Percentiles rank a stretch among this genome's conserved stretches.
phyloP scores from a whole-genome alignment of 1,140 invertebrate species.

The Mycetomoellerius zeteki region DNA sequence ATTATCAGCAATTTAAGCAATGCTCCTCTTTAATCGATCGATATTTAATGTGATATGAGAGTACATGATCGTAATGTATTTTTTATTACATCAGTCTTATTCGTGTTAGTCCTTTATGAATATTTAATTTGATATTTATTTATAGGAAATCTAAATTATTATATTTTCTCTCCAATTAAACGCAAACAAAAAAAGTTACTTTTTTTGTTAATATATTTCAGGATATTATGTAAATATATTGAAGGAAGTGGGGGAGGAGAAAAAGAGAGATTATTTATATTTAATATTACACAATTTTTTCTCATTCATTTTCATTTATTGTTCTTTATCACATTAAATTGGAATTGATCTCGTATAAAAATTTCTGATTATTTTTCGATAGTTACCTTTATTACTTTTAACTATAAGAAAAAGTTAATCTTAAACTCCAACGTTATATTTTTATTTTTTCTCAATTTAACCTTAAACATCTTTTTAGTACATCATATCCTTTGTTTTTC shows the following conservation, averaged over 20 bases:
- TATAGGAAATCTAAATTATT: not conserved
- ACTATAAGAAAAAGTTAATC: not conserved
- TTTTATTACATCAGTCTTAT: not conserved
- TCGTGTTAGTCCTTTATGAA: not conserved
- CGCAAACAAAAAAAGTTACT: not conserved
- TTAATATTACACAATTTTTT: not conserved
- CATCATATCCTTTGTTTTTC: no score
- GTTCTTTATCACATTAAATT: not conserved
- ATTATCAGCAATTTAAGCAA: slow-evolving; percentile 32
- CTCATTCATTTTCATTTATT: not conserved
- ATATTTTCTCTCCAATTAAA: not conserved
- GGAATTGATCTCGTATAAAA: not conserved
- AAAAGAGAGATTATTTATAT: not conserved
- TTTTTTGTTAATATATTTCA: not conserved
- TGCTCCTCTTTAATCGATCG: not conserved
- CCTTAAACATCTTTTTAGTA: no score
- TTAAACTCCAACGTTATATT: not conserved
- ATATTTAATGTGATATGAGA: not conserved
- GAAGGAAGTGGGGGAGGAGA: not conserved
- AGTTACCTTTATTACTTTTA: not conserved
- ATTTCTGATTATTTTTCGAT: not conserved
- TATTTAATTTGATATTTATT: slow-evolving; percentile 6
- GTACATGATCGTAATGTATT: not conserved
- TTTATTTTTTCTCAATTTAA: not conserved
- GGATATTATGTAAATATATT: not conserved